These are phyloP conservation scores for Harpagus bidentatus DNA, from an alignment of 2,113 vertebrate species.

Conservation along the genomic window DNA sequence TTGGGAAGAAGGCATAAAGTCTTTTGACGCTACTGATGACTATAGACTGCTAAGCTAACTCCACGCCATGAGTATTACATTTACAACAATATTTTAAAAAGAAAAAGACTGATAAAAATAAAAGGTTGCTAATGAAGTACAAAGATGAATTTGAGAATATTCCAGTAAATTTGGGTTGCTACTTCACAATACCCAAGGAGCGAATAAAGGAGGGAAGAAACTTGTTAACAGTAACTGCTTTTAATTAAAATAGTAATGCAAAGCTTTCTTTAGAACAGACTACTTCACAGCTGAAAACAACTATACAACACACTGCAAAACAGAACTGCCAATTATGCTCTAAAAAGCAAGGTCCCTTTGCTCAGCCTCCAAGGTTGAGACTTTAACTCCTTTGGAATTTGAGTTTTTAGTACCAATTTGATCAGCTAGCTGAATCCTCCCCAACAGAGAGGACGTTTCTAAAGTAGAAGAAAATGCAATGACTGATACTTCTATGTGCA, in stretches of 20 bases:
- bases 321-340: conserved; percentile 18
- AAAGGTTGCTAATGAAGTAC: neutral
- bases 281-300: neutral
- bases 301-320: neutral
- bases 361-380: conserved; percentile 4
- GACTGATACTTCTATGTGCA: neutral
- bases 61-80: neutral
- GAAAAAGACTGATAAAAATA: neutral
- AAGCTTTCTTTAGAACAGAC: neutral
- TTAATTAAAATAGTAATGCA: neutral
- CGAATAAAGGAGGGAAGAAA: neutral
- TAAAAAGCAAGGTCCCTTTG: neutral
- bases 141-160: neutral
- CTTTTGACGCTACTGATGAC: neutral
- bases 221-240: neutral
- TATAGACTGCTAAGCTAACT: neutral
- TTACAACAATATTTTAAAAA: neutral
- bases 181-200: neutral
- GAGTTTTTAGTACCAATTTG: conserved; percentile 26
- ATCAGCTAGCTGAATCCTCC: conserved; percentile 35
- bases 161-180: neutral
- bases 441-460: neutral
- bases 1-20: neutral
- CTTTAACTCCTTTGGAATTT: conserved; percentile 35
- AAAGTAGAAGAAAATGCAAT: neutral